phyloP scores from a whole-genome alignment of 2,888 invertebrate genomes.

The Zhuqinia jingwanae region DNA sequence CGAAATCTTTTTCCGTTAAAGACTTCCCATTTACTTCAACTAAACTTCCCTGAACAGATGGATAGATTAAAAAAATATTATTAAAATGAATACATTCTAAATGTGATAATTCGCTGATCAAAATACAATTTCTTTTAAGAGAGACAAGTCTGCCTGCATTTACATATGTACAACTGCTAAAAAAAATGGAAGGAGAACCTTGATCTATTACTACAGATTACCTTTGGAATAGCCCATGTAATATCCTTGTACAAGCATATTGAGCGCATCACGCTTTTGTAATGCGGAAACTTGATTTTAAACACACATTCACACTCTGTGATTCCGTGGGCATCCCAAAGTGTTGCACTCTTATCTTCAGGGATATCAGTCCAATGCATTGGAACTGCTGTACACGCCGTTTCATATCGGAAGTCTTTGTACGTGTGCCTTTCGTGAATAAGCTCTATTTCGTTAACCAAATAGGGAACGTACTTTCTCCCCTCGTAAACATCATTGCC shows the following conservation, averaged over 20 bases:
- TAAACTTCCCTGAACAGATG: neutral
- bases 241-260: constrained; percentile 7
- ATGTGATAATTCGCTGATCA: too few relatives aligned
- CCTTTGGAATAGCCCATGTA: neutral
- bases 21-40: neutral
- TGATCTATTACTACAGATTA: too few relatives aligned
- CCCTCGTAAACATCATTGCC: too few relatives aligned
- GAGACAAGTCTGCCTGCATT: too few relatives aligned
- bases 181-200: too few relatives aligned
- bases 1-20: constrained; percentile 7
- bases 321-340: neutral
- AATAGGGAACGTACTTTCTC: constrained; percentile 5
- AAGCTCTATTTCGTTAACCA: constrained; percentile 37
- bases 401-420: constrained; percentile 2
- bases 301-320: neutral
- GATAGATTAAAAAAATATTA: neutral
- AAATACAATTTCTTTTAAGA: too few relatives aligned
- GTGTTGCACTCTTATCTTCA: neutral
- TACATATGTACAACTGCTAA: too few relatives aligned
- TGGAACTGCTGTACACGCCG: neutral
- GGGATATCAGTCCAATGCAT: constrained; percentile 16
- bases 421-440: constrained; percentile 18
- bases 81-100: too few relatives aligned
- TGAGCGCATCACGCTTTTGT: neutral
- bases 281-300: neutral